Evolutionary conservation across 2,888 invertebrate species (phyloP), one percentile per base, ranked within the genome.

Genomic region (Hypercompe scribonia): DNA sequence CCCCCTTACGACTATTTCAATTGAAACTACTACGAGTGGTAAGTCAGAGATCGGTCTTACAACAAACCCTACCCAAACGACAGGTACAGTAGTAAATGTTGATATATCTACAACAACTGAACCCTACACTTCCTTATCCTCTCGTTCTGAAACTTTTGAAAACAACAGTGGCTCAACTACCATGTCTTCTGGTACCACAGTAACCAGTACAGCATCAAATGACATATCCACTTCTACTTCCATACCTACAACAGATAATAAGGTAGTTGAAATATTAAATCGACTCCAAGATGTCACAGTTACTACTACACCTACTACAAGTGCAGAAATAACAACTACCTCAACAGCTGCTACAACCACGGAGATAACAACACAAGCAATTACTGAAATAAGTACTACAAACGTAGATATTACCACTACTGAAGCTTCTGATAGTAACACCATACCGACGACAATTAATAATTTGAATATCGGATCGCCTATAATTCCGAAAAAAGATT

Each of bases 401-500:
- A 76, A 81, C 72, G 72, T 80, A 74, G 84, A 85, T 72, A 79
- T 77, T 61, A 88, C 88, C 61, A 87, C 85, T 74, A 81, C 87
- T 76, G 86, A 81, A 68, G 81, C 84, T 78, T 82, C 84, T 46
- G 87, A 88, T 72, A 84, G 87, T 24, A 87, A 79, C 77, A 89
- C 81, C 79, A 86, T 84, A 84, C 86, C 87, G 81, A 89, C 89
- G 82, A 88, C 89, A 80, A 84, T 84, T 84, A 86, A 87, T 84
- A 85, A 84, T 84, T 78, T 87, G 77, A 88, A 85, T 80, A 83
- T 86, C 73, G 88, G 85, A 76, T 87, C 88, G 81, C 82, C 90
- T 82, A 81, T 87, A 42, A 89, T 93, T 86, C 97, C 97, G 71
- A 96, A 96, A 88, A 96, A 96, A 92, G 97, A 97, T 94, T 97